Conservation (phyloP, 2,888 invertebrate species). For the Drosophila vallismaia region DNA sequence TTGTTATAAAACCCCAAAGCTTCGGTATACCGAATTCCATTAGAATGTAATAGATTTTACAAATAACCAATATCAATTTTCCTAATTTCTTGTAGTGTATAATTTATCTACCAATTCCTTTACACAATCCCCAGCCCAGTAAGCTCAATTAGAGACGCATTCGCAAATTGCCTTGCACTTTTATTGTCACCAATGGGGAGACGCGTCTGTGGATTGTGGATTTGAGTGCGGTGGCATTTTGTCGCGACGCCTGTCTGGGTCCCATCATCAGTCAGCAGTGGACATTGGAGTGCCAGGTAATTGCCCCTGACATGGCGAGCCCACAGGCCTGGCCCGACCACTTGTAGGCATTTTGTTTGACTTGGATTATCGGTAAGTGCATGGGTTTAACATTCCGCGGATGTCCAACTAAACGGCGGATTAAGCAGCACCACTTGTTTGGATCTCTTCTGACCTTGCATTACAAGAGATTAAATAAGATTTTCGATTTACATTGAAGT, state of each 20-base stretch:
- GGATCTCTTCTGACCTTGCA: conserved; percentile 25
- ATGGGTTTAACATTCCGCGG: conserved; percentile 62
- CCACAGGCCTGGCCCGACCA: conserved; percentile 18
- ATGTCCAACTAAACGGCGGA: conserved; percentile 63
- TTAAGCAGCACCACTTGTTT: conserved; percentile 32
- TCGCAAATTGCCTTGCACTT: conserved; percentile 75
- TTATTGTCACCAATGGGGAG: conserved; percentile 71
- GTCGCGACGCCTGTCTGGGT: conserved; percentile 73
- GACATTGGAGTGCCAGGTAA: conserved; percentile 66
- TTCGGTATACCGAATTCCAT: too few relatives aligned
- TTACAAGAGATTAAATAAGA: conserved; percentile 21
- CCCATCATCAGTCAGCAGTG: conserved; percentile 53
- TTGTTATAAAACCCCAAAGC: too few relatives aligned
- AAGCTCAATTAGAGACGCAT: conserved; percentile 74
- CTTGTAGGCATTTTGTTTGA: conserved; percentile 76
- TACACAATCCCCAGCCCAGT: conserved; percentile 11
- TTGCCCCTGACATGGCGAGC: conserved; percentile 77
- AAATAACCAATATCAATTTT: background rate
- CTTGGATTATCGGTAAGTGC: conserved; percentile 75
- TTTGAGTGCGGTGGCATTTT: conserved; percentile 71
- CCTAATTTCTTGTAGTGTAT: conserved; percentile 4
- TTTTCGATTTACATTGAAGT: background rate
- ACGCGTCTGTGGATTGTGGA: conserved; percentile 36
- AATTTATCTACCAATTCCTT: conserved; percentile 9
- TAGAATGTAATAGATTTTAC: too few relatives aligned